Base-by-base conservation (phyloP, 2,797 vertebrate species). In the Ciconia nigra region DNA sequence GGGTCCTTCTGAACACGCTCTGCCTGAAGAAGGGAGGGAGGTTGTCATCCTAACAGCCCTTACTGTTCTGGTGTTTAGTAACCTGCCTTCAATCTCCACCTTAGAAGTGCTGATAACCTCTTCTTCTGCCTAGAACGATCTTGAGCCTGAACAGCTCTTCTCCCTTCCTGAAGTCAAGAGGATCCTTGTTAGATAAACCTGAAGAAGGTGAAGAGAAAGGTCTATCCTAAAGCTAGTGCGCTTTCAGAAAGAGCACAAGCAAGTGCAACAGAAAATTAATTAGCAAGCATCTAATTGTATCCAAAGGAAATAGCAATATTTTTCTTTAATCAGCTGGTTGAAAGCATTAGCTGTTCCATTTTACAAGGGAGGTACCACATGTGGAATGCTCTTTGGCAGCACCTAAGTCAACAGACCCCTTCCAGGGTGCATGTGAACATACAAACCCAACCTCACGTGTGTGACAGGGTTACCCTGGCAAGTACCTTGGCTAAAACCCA, bases 351-450 rank as follows among this genome's bases (percentile, higher is more conserved):
- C n/a, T 92, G n/a, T 9, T 49, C 41, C 28, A n/a, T 49, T 83
- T 47, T 8, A 55, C 46, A 66, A 59, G 63, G 55, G 51, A 76
- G 15, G 37, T 21, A 16, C 16, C 41, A 79, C 6, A 5, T 1
- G 0, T 5, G 39, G 81, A 85, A 73, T 2, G 4, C 20, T 37
- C 59, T 58, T 15, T 63, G 78, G 74, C 19, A 76, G 55, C 55
- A 63, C 24, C 16, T 29, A 8, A 17, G 13, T 5, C 18, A 79
- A 24, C 13, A 89, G 71, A 76, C 4, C 13, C 59, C 21, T 89
- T 17, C 42, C 39, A 69, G 4, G 28, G 31, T 11, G 24, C 59
- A 9, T 0, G 0, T 54, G 19, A 51, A 26, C n/a, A 17, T 3
- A 37, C 41, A 83, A 61, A 79, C 26, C 39, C 61, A 57, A 5